A percentile compares a stretch with the other conserved stretches of the same genome.
These are phyloP conservation scores for Patella caerulea DNA, from an alignment of 2,888 invertebrate genomes.

Conservation along the genomic window DNA sequence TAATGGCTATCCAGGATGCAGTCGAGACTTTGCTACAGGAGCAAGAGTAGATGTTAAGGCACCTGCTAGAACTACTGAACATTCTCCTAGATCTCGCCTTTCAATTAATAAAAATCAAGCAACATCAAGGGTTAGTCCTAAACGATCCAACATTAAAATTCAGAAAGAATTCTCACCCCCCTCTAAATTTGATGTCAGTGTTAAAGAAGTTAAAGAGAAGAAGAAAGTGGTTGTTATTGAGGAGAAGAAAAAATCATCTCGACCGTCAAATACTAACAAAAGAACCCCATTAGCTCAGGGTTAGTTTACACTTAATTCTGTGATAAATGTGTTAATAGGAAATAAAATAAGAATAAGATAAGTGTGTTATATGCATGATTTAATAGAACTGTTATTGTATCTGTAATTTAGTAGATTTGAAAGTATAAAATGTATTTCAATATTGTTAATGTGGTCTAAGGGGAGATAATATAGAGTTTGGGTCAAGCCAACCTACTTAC, in stretches of 20 bases:
- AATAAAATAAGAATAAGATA: no score
- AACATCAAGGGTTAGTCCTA: not conserved
- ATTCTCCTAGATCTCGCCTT: not conserved
- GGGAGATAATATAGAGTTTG: no score
- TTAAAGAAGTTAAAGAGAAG: slow-evolving; percentile 37
- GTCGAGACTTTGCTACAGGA: slow-evolving; percentile 21
- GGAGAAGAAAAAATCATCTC: slow-evolving; percentile 25
- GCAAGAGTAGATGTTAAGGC: not conserved
- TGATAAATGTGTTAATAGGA: no score
- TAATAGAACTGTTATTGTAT: no score
- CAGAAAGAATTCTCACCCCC: slow-evolving; percentile 44
- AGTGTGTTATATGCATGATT: no score
- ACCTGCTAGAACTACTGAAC: not conserved
- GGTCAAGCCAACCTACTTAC: no score
- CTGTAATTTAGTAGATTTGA: no score
- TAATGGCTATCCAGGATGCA: slow-evolving; percentile 32
- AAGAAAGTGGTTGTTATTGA: slow-evolving; percentile 26
- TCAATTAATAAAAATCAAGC: not conserved
- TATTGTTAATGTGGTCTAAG: no score
- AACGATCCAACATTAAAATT: not conserved
- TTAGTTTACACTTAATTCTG: no score
- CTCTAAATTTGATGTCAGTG: slow-evolving; percentile 51
- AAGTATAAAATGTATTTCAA: no score
- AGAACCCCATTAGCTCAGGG: not conserved
- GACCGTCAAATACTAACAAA: not conserved